phyloP scores from a whole-genome alignment of 2,888 invertebrate genomes.

The Acronicta psi region DNA sequence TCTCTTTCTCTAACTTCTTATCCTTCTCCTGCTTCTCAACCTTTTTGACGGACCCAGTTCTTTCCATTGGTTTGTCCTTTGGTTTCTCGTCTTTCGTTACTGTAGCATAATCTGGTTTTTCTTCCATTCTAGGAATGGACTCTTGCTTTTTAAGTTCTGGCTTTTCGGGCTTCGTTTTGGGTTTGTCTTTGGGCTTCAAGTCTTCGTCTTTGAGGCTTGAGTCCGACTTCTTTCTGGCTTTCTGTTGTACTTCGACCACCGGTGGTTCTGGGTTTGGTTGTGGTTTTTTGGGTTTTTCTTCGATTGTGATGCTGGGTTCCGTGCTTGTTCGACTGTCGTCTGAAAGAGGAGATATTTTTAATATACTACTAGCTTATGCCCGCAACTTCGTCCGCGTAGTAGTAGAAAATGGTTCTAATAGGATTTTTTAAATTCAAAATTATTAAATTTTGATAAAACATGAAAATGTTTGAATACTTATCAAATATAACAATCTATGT shows the following conservation, averaged over 20 bases:
- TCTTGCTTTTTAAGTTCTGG: conserved; percentile 75
- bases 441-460: no score
- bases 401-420: no score
- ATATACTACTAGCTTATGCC: neutral
- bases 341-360: conserved; percentile 39
- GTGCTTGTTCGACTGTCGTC: conserved; percentile 79
- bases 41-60: conserved; percentile 76
- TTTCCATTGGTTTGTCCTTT: conserved; percentile 69
- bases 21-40: conserved; percentile 71
- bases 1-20: conserved; percentile 70
- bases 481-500: no score
- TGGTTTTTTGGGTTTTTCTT: conserved; percentile 70
- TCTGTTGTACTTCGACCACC: conserved; percentile 65
- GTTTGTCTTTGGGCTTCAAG: conserved; percentile 71
- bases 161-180: conserved; percentile 66
- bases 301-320: conserved; percentile 69
- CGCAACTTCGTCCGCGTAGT: no score
- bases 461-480: no score
- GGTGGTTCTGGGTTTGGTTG: conserved; percentile 57
- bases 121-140: conserved; percentile 70
- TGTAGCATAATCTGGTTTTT: conserved; percentile 50
- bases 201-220: conserved; percentile 83
- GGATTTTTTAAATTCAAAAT: no score
- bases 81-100: conserved; percentile 56
- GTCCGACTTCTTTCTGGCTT: conserved; percentile 81